Evolutionary conservation across 1,140 invertebrate genomes (phyloP).

Genomic region (Bombus pyrosoma): DNA sequence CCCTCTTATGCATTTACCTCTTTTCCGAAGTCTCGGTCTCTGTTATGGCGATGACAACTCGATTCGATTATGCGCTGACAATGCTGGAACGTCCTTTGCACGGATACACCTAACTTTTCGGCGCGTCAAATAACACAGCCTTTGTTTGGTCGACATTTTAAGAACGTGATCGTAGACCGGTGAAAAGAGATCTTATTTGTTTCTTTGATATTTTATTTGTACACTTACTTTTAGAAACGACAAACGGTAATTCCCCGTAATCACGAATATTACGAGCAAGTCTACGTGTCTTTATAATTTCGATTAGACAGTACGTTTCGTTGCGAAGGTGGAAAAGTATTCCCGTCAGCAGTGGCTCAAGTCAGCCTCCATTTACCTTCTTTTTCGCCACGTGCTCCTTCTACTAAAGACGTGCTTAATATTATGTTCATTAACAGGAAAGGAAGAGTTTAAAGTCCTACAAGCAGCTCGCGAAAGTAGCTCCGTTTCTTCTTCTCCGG

Average conservation of each 20-base stretch:
- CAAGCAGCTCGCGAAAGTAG: background rate
- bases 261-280: background rate
- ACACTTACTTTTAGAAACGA: no score
- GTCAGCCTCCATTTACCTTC: background rate
- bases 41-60: background rate
- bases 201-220: no score
- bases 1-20: background rate
- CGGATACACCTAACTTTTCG: background rate
- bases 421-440: background rate
- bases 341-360: background rate
- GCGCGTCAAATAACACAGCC: no score
- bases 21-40: background rate
- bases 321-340: background rate
- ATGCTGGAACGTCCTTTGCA: constrained; percentile 9
- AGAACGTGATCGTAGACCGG: no score
- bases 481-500: background rate
- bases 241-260: background rate
- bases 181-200: no score
- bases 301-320: background rate
- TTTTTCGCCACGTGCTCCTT: background rate
- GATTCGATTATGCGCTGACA: constrained; percentile 35
- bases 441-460: background rate
- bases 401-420: background rate
- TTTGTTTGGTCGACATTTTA: no score
- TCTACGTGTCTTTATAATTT: constrained; percentile 7